Evolutionary conservation across 2,888 invertebrate species (phyloP), one percentile per base, ranked within the genome.

Genomic region (Villa cingulata): DNA sequence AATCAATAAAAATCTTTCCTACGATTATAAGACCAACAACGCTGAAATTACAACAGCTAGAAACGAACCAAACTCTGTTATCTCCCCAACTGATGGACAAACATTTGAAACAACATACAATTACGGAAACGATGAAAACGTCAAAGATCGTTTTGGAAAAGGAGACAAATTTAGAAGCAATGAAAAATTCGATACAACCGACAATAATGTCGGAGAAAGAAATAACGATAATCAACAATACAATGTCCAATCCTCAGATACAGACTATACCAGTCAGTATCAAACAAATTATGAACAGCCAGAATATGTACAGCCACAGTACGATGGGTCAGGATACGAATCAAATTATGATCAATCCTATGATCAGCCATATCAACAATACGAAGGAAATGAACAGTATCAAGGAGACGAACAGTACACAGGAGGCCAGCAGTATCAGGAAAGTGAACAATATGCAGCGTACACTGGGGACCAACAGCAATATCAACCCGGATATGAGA

Each of bases 71-170:
- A n/a, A n/a, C n/a, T 36, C 43, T 46, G 50, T 49, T 20, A 34
- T 46, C 39, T 42, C 37, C n/a, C 16, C 41, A 41, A 41, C 36
- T 17, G 46, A 46, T 10, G 46, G 42, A 27, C 46, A 36, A 23
- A 12, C 12, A 1, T 46, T 36, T 37, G 27, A 17, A 32, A 32
- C 29, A 32, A 7, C 29, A 45, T 59, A 58, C 53, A 56, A 57
- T 47, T 60, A 62, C 51, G 62, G 62, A 55, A 65, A 68, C 53
- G 65, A 66, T 55, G 68, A 68, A 58, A 68, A 67, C 58, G 61
- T 63, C 63, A 68, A 67, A 53, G 66, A 68, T 58, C 64, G 63
- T 56, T 57, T 63, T 58, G 64, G 63, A 53, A 59, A 62, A 59
- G 64, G 65, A 56, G 65, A 64, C 50, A 65, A 68, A 48, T 32